phyloP scores from a whole-genome alignment of 2,888 invertebrate genomes.

The Eucriotettix oculatus region DNA sequence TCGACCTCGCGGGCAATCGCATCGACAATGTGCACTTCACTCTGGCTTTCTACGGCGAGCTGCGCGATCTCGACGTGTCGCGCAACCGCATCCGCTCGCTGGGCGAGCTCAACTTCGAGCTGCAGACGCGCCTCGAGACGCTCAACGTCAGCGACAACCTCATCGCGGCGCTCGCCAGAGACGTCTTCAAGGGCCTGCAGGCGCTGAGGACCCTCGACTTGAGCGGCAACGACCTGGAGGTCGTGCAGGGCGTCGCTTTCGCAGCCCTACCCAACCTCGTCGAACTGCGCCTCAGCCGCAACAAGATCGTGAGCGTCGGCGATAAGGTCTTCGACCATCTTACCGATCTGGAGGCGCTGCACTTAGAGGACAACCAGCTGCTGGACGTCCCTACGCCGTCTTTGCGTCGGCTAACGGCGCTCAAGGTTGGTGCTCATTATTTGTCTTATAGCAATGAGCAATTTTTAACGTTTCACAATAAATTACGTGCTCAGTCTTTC shows the following conservation, averaged over 20 bases:
- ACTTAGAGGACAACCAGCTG: conserved; percentile 62
- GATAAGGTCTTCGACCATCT: conserved; percentile 52
- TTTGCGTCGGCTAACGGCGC: conserved; percentile 19
- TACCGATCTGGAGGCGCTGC: conserved; percentile 49
- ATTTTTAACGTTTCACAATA: too few species aligned
- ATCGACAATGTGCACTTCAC: conserved; percentile 63
- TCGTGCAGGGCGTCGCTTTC: conserved; percentile 42
- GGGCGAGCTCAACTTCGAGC: conserved; percentile 67
- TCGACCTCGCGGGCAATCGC: conserved; percentile 70
- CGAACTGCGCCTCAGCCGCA: conserved; percentile 57
- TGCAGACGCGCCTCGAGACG: conserved; percentile 52
- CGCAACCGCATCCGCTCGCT: conserved; percentile 64
- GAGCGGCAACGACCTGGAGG: conserved; percentile 58
- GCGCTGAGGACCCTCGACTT: conserved; percentile 51
- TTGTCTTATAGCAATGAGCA: too few species aligned
- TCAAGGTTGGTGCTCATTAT: background rate
- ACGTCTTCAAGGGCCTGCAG: conserved; percentile 56
- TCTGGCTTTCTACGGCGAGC: conserved; percentile 61
- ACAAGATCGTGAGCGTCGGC: conserved; percentile 56
- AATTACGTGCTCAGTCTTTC: too few species aligned
- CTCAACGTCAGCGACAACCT: conserved; percentile 63
- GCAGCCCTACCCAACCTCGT: conserved; percentile 56
- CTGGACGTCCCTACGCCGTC: conserved; percentile 50
- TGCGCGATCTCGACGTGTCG: conserved; percentile 66
- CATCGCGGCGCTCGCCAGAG: conserved; percentile 52